Percentiles rank a stretch among this genome's conserved stretches.
Evolutionary conservation across 2,888 invertebrate species (phyloP).

Genomic region (Eueremaeus valkanovi): DNA sequence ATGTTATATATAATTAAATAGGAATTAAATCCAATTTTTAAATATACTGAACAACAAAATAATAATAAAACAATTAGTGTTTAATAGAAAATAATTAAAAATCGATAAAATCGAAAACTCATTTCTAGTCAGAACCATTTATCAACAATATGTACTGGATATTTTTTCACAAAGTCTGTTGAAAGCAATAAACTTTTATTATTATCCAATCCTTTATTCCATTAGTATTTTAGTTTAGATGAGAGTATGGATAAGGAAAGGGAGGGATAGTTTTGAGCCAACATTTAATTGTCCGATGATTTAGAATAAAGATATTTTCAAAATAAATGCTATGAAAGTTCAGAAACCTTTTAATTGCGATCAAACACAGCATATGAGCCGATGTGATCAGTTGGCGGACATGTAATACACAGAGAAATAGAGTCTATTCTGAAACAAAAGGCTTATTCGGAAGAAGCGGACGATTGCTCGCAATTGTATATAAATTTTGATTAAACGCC

Average conservation of each 20-base stretch:
- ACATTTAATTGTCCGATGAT: too few species aligned
- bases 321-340: neutral
- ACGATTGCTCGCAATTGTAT: neutral
- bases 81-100: neutral
- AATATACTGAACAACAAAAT: neutral
- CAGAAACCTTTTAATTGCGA: neutral
- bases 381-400: neutral
- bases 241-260: neutral
- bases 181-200: too few species aligned
- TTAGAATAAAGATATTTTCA: too few species aligned
- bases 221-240: too few species aligned
- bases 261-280: neutral
- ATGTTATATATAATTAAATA: too few species aligned
- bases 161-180: neutral
- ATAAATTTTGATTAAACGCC: neutral
- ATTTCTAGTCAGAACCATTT: too few species aligned
- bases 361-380: neutral
- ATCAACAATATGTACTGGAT: too few species aligned
- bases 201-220: too few species aligned
- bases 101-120: neutral
- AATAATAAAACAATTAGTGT: too few species aligned
- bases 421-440: too few species aligned
- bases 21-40: neutral
- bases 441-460: neutral
- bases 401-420: neutral